Evolutionary conservation across 1,140 invertebrate genomes (phyloP).

Genomic region (Micrasema longulum): DNA sequence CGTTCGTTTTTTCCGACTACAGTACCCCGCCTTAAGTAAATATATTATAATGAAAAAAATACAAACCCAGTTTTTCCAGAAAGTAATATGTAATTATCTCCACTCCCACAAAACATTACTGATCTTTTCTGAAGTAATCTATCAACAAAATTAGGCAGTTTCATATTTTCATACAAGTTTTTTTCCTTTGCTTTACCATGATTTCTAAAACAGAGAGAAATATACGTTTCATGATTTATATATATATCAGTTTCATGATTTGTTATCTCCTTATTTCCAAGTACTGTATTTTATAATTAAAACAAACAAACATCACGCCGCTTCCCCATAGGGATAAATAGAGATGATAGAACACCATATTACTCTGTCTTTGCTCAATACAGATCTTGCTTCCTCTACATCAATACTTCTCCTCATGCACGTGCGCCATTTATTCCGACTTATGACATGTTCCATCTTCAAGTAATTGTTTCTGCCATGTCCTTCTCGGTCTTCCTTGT

Average conservation of each 20-base stretch:
- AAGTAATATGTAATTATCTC: not conserved
- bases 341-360: too few species aligned
- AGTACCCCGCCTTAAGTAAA: not conserved
- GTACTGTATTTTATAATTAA: not conserved
- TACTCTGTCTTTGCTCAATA: not conserved
- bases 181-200: constrained; percentile 16
- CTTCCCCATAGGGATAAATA: too few species aligned
- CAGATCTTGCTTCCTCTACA: not conserved
- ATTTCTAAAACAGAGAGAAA: not conserved
- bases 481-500: too few species aligned
- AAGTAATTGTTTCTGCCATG: not conserved
- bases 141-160: not conserved
- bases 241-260: not conserved
- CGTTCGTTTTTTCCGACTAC: not conserved
- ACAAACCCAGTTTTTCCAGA: constrained; percentile 1
- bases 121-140: constrained; percentile 24
- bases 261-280: not conserved
- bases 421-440: too few species aligned
- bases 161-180: constrained; percentile 9
- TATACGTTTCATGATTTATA: not conserved
- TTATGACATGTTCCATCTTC: not conserved
- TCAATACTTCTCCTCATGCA: not conserved
- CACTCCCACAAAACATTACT: constrained; percentile 5
- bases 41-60: not conserved
- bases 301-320: not conserved